Percentiles rank a stretch among this genome's conserved stretches.
Conservation (phyloP, 2,797 vertebrate genomes). For the Lophotriccus pileatus region DNA sequence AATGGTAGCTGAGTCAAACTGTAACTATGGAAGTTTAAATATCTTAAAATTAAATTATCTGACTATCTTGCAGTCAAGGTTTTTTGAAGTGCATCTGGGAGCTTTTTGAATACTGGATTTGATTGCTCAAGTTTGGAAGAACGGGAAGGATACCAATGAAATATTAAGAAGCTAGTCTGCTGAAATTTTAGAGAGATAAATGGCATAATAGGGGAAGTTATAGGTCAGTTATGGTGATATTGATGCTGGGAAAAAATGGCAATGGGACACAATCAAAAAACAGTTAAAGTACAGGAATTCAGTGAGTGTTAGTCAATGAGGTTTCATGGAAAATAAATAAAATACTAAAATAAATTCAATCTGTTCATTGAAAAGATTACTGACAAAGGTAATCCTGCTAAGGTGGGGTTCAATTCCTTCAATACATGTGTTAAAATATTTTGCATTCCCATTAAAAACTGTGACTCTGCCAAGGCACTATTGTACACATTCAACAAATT, state of each 20-base stretch:
- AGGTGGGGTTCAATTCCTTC: background rate
- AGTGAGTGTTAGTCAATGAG: background rate
- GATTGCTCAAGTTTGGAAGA: background rate
- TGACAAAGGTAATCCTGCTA: background rate
- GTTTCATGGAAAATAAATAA: background rate
- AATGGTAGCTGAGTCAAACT: background rate
- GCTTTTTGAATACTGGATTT: background rate
- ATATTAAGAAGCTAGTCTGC: background rate
- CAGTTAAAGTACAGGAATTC: background rate
- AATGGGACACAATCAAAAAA: background rate
- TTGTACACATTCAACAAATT: background rate
- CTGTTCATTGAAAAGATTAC: background rate
- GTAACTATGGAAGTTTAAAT: background rate
- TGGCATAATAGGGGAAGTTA: background rate
- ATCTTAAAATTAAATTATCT: background rate
- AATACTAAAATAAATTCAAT: background rate
- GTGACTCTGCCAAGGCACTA: background rate
- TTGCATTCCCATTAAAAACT: background rate
- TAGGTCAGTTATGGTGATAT: background rate
- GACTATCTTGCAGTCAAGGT: background rate
- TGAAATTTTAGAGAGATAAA: conserved; percentile 37
- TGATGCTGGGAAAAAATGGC: conserved; percentile 16
- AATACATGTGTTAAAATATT: background rate
- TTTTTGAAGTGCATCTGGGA: background rate
- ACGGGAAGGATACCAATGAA: conserved; percentile 1